phyloP scores from a whole-genome alignment of 2,888 invertebrate genomes.

The Idaea aversata region DNA sequence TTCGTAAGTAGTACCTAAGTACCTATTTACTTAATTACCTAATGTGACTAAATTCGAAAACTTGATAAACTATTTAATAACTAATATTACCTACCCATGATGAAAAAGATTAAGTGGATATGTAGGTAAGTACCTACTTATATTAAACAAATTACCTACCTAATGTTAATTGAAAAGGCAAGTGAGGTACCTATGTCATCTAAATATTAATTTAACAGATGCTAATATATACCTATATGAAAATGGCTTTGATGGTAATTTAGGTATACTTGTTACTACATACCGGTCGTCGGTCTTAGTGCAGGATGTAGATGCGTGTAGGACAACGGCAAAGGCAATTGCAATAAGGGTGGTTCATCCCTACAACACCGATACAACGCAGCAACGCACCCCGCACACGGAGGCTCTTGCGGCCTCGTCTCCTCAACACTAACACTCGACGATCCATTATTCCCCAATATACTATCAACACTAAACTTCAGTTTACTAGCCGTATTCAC shows the following conservation, averaged over 20 bases:
- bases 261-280: constrained; percentile 1
- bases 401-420: constrained; percentile 56
- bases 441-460: constrained; percentile 76
- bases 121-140: too few relatives aligned
- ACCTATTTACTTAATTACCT: too few relatives aligned
- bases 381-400: constrained; percentile 83
- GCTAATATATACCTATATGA: too few relatives aligned
- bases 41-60: too few relatives aligned
- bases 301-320: constrained; percentile 73
- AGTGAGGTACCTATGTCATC: too few relatives aligned
- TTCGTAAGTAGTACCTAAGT: too few relatives aligned
- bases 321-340: constrained; percentile 59
- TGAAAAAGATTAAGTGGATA: too few relatives aligned
- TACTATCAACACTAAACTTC: constrained; percentile 87
- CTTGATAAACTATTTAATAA: too few relatives aligned
- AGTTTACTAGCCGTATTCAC: constrained; percentile 61
- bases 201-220: too few relatives aligned
- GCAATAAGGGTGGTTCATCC: constrained; percentile 65
- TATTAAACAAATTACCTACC: too few relatives aligned
- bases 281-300: constrained; percentile 68
- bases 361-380: constrained; percentile 83
- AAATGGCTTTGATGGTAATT: neutral
- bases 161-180: too few relatives aligned
- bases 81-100: too few relatives aligned
- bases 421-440: constrained; percentile 36